A percentile compares a stretch with the other conserved stretches of the same genome.
Evolutionary conservation across 2,797 vertebrate species (phyloP).

Genomic region (Antennarius maculatus): DNA sequence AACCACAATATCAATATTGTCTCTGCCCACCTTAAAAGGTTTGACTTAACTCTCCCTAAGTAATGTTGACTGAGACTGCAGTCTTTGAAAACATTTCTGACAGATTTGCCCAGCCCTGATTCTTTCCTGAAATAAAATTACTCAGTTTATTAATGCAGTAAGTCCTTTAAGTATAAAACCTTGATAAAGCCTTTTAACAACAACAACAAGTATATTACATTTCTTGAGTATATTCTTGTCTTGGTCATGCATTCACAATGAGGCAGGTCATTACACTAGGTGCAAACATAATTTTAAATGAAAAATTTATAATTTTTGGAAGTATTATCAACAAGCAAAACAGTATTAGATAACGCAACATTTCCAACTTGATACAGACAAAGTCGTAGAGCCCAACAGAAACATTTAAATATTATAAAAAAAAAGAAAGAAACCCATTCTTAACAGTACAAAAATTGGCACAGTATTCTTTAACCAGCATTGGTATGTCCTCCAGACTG

Average conservation of each 20-base stretch:
- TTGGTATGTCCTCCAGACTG: slow-evolving; percentile 49
- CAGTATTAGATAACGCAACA: slow-evolving; percentile 71
- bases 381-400: slow-evolving; percentile 75
- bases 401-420: slow-evolving; percentile 69
- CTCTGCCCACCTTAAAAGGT: slow-evolving; percentile 44
- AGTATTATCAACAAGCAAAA: slow-evolving; percentile 74
- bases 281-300: slow-evolving; percentile 72
- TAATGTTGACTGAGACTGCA: slow-evolving; percentile 8
- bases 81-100: slow-evolving; percentile 19
- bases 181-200: slow-evolving; percentile 71
- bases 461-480: slow-evolving; percentile 81
- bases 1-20: slow-evolving; percentile 31
- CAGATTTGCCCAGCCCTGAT: slow-evolving; percentile 28
- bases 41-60: neutral
- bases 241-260: slow-evolving; percentile 83
- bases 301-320: slow-evolving; percentile 71
- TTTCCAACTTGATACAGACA: slow-evolving; percentile 78
- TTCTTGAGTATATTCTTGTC: slow-evolving; percentile 75
- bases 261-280: slow-evolving; percentile 77
- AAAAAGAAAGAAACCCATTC: slow-evolving; percentile 58
- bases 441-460: slow-evolving; percentile 83
- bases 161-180: slow-evolving; percentile 62
- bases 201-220: slow-evolving; percentile 77
- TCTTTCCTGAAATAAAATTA: slow-evolving; percentile 37
- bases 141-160: slow-evolving; percentile 38